Conservation (phyloP, 2,888 invertebrate species). For the Macaria notata region DNA sequence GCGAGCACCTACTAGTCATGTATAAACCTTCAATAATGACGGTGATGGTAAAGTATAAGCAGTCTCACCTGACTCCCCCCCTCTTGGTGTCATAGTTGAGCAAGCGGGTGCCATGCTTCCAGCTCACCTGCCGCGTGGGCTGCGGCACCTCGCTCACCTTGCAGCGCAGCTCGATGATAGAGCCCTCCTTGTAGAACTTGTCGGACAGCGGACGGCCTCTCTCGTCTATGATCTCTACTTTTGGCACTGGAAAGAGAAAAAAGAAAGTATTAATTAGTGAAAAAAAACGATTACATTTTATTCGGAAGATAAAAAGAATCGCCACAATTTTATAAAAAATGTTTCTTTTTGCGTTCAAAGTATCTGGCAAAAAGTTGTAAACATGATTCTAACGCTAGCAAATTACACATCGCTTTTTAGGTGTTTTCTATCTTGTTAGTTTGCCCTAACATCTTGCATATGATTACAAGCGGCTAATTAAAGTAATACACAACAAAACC, state of each 20-base stretch:
- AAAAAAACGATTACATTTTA: slow-evolving; percentile 5
- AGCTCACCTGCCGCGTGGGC: slow-evolving; percentile 88
- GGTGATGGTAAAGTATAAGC: too few relatives aligned
- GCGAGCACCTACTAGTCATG: too few relatives aligned
- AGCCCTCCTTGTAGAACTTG: slow-evolving; percentile 92
- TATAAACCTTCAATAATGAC: too few relatives aligned
- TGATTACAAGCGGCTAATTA: too few relatives aligned
- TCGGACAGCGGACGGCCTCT: slow-evolving; percentile 88
- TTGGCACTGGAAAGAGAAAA: slow-evolving; percentile 84
- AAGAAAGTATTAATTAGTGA: background rate
- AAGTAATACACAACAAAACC: too few relatives aligned
- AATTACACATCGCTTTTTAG: too few relatives aligned
- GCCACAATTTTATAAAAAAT: too few relatives aligned
- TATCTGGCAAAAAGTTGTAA: too few relatives aligned
- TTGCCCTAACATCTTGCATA: too few relatives aligned
- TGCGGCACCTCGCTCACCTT: slow-evolving; percentile 91
- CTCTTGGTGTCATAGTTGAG: slow-evolving; percentile 90
- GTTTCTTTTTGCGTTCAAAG: too few relatives aligned
- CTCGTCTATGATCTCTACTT: slow-evolving; percentile 91
- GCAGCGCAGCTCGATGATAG: slow-evolving; percentile 91
- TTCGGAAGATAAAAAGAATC: background rate
- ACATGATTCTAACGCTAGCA: too few relatives aligned
- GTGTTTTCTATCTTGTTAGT: too few relatives aligned
- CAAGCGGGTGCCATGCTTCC: slow-evolving; percentile 89
- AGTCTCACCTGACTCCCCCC: slow-evolving; percentile 88